Evolutionary conservation across 2,797 vertebrate genomes (phyloP).

Genomic region (Pangasius macronema): DNA sequence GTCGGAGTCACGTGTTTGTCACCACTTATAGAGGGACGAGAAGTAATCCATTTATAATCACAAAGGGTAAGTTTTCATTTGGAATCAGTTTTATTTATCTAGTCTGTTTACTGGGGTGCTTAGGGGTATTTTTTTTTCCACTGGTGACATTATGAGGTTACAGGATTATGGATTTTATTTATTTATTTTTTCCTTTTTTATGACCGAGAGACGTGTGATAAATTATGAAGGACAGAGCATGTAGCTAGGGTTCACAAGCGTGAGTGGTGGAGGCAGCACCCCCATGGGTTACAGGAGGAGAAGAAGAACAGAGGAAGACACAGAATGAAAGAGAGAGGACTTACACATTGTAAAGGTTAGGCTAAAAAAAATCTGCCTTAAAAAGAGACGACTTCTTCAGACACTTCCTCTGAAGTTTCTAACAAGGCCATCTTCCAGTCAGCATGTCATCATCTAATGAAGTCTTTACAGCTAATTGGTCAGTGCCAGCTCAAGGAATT

Average conservation of each 20-base stretch:
- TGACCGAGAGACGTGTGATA: slow-evolving; percentile 29
- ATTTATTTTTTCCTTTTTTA: not conserved
- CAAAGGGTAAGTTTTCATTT: slow-evolving; percentile 17
- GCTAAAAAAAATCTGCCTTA: slow-evolving; percentile 13
- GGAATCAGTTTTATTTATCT: slow-evolving; percentile 8
- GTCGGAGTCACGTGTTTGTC: no score
- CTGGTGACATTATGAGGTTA: slow-evolving; percentile 8
- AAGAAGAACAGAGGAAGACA: slow-evolving; percentile 10
- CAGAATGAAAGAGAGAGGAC: not conserved
- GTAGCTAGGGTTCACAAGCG: slow-evolving; percentile 12
- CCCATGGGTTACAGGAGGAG: slow-evolving; percentile 18
- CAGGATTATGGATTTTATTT: slow-evolving; percentile 5
- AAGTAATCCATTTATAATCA: no score
- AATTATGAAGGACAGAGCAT: slow-evolving; percentile 46
- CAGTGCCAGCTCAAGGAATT: slow-evolving; percentile 23
- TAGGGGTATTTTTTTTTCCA: not conserved
- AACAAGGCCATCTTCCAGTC: slow-evolving; percentile 33
- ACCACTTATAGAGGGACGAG: no score
- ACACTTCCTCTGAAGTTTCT: slow-evolving; percentile 34
- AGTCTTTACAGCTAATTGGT: slow-evolving; percentile 49
- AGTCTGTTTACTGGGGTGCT: slow-evolving; percentile 7
- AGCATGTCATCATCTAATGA: slow-evolving; percentile 34
- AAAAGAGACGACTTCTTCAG: slow-evolving; percentile 25
- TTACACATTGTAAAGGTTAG: slow-evolving; percentile 29
- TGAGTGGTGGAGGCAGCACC: slow-evolving; percentile 31